Percentiles rank a stretch among this genome's conserved stretches.
These are phyloP conservation scores for Cheilosia scutellata DNA, from an alignment of 2,888 invertebrate genomes.

Conservation along the genomic window DNA sequence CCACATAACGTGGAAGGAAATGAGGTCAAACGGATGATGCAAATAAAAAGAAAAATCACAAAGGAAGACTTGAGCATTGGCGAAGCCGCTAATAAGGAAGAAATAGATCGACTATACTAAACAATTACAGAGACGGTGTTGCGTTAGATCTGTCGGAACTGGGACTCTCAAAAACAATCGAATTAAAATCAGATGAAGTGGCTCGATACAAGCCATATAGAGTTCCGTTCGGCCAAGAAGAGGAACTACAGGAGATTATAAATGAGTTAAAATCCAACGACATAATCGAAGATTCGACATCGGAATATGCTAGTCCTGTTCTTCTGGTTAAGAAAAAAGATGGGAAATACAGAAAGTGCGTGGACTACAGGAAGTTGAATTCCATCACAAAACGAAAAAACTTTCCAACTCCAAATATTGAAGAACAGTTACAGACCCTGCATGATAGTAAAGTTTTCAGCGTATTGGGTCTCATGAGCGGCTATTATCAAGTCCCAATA, in stretches of 20 bases:
- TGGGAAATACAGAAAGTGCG: background rate
- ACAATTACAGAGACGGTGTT: slow-evolving; percentile 18
- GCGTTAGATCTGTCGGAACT: slow-evolving; percentile 14
- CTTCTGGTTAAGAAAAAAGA: slow-evolving; percentile 15
- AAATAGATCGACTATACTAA: background rate
- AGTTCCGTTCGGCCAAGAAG: slow-evolving; percentile 13
- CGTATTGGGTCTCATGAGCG: background rate
- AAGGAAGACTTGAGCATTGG: background rate
- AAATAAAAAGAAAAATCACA: background rate
- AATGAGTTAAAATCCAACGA: background rate
- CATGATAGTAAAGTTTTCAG: background rate
- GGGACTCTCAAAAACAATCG: slow-evolving; percentile 13
- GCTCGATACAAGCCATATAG: slow-evolving; percentile 33
- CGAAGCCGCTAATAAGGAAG: background rate
- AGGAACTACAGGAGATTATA: background rate
- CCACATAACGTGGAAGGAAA: too few relatives aligned
- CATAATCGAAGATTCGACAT: slow-evolving; percentile 18
- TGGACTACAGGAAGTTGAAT: background rate
- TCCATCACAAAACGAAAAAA: slow-evolving; percentile 15
- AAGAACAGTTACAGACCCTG: slow-evolving; percentile 15
- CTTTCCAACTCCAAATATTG: slow-evolving; percentile 21
- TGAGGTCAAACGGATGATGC: background rate
- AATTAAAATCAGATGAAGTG: slow-evolving; percentile 10
- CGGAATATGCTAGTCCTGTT: slow-evolving; percentile 19
- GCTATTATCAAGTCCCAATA: slow-evolving; percentile 3